Evolutionary conservation across 2,888 invertebrate species (phyloP).

Genomic region (Tridacna gigas): DNA sequence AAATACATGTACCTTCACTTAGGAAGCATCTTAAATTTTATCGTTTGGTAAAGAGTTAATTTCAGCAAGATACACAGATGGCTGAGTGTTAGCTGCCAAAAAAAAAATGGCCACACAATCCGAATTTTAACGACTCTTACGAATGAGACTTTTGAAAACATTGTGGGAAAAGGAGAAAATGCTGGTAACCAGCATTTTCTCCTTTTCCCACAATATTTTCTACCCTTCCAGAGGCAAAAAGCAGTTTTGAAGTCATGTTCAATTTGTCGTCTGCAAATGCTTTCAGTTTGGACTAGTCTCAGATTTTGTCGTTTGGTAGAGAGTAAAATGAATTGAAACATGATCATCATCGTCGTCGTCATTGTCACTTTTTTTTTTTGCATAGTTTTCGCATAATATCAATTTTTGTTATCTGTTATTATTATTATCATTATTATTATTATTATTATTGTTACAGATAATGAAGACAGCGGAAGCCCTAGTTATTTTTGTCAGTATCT

Average conservation of each 20-base stretch:
- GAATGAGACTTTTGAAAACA: neutral
- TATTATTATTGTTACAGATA: slow-evolving; percentile 65
- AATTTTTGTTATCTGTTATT: neutral
- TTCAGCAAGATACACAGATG: too few relatives aligned
- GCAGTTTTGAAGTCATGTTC: neutral
- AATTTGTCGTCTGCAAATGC: neutral
- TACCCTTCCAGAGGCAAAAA: neutral
- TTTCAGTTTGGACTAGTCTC: neutral
- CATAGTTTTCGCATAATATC: too few relatives aligned
- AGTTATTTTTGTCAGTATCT: slow-evolving; percentile 68
- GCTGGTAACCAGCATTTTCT: neutral
- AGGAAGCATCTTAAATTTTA: neutral
- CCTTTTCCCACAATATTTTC: neutral
- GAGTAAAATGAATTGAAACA: too few relatives aligned
- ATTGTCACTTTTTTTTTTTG: too few relatives aligned
- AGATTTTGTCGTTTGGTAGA: neutral
- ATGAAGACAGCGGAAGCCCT: slow-evolving; percentile 76
- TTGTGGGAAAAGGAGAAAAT: neutral
- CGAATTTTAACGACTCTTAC: too few relatives aligned
- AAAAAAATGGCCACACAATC: too few relatives aligned
- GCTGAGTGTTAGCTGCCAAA: too few relatives aligned
- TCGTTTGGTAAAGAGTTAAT: neutral
- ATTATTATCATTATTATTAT: neutral
- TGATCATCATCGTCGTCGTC: too few relatives aligned
- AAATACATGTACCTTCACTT: too few relatives aligned